Evolutionary conservation across 2,113 vertebrate genomes (phyloP).

Genomic region (Ranitomeya variabilis): DNA sequence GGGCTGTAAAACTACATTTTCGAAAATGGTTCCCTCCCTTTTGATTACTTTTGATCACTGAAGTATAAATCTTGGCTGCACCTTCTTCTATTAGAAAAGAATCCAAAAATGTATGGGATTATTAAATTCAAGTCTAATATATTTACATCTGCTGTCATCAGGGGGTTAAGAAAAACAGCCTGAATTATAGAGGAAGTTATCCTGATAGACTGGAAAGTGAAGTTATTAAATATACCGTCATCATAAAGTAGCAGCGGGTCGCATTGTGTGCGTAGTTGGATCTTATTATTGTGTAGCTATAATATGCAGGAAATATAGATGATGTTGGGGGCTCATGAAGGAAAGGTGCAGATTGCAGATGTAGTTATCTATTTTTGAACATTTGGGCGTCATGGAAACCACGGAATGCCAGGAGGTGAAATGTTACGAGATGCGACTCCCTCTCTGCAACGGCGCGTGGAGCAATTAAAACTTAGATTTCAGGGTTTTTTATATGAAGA

Average conservation of each 20-base stretch:
- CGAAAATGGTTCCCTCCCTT: too few species aligned
- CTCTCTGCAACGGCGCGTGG: not conserved
- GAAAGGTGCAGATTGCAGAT: constrained; percentile 5
- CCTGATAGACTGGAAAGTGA: not conserved
- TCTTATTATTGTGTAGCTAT: constrained; percentile 3
- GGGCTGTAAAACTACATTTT: too few species aligned
- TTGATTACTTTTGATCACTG: too few species aligned
- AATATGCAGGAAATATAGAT: not conserved
- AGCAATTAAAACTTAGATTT: constrained; percentile 38
- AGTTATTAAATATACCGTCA: not conserved
- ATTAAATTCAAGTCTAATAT: too few species aligned
- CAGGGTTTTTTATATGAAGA: not conserved
- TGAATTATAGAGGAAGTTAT: not conserved
- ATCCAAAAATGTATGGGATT: too few species aligned
- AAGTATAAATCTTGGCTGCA: too few species aligned
- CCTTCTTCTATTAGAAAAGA: too few species aligned
- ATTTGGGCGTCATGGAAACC: constrained; percentile 46
- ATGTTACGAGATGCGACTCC: constrained; percentile 15
- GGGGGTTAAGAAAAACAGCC: not conserved
- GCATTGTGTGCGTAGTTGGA: not conserved
- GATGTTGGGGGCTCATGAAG: not conserved
- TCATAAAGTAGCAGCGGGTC: not conserved
- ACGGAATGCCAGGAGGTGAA: constrained; percentile 30
- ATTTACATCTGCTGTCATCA: too few species aligned
- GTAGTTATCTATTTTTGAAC: constrained; percentile 46